Evolutionary conservation across 2,888 invertebrate species (phyloP).

Genomic region (Trilocha varians): DNA sequence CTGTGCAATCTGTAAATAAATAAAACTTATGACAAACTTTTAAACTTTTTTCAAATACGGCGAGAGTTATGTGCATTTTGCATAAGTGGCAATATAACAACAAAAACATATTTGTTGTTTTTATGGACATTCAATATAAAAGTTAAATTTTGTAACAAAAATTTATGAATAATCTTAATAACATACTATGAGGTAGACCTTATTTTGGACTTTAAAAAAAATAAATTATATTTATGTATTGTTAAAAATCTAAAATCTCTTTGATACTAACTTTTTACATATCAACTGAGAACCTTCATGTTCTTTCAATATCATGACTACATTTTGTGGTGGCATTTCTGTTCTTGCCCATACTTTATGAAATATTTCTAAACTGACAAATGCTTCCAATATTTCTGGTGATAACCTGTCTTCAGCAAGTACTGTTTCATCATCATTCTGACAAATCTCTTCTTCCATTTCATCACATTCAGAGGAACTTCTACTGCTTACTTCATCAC

Average conservation of each 20-base stretch:
- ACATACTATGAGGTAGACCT: too few species aligned
- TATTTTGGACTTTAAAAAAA: too few species aligned
- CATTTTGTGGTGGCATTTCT: slow-evolving; percentile 68
- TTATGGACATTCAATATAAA: too few species aligned
- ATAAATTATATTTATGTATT: too few species aligned
- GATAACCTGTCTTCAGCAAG: slow-evolving; percentile 66
- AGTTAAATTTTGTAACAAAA: too few species aligned
- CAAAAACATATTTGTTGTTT: too few species aligned
- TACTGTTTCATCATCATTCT: slow-evolving; percentile 48
- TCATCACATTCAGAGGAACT: slow-evolving; percentile 56
- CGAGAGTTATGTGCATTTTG: too few species aligned
- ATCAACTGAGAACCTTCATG: slow-evolving; percentile 61
- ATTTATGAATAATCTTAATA: too few species aligned
- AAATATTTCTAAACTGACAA: slow-evolving; percentile 73
- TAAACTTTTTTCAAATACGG: too few species aligned
- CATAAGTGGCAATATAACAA: too few species aligned
- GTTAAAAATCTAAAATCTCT: too few species aligned
- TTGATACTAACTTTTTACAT: slow-evolving; percentile 65
- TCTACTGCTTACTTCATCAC: slow-evolving; percentile 31
- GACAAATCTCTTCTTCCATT: slow-evolving; percentile 52
- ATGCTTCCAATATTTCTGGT: slow-evolving; percentile 73
- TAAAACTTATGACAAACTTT: not conserved
- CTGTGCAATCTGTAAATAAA: slow-evolving; percentile 47
- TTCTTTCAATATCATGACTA: slow-evolving; percentile 64
- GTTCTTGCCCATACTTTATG: slow-evolving; percentile 74